Conservation (phyloP, 2,113 vertebrate species). For the Papio anubis region DNA sequence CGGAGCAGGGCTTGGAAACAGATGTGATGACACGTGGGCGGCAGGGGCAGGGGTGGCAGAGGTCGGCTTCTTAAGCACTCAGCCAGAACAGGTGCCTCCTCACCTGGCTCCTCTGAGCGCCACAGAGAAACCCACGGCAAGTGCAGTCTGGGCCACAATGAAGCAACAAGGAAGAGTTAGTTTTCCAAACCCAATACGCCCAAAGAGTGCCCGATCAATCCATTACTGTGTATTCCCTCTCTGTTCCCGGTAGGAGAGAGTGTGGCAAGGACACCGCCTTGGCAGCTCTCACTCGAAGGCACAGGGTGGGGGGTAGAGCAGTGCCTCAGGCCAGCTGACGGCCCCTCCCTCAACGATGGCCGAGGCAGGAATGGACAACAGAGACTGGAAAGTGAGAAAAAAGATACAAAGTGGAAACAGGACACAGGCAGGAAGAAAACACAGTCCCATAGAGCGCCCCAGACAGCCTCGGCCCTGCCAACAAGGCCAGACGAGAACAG, state of each 20-base stretch:
- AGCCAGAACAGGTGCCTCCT: not conserved
- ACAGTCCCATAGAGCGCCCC: too few relatives aligned
- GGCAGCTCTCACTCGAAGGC: not conserved
- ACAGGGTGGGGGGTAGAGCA: not conserved
- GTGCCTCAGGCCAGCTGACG: not conserved
- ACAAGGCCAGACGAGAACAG: not conserved
- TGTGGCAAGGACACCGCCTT: fast-evolving
- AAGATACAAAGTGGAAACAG: not conserved
- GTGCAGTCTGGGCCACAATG: fast-evolving
- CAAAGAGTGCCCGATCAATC: fast-evolving
- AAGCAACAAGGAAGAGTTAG: not conserved
- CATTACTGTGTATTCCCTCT: not conserved
- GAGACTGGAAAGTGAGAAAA: not conserved
- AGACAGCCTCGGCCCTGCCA: not conserved
- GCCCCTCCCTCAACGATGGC: fast-evolving
- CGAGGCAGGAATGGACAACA: not conserved
- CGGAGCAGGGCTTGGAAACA: not conserved
- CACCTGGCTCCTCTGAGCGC: not conserved
- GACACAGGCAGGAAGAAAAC: not conserved
- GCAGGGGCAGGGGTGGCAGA: not conserved
- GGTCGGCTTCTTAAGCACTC: not conserved
- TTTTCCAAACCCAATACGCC: not conserved
- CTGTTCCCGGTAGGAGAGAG: not conserved
- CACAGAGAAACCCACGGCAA: not conserved
- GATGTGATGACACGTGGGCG: fast-evolving